Evolutionary conservation across 2,888 invertebrate genomes (phyloP), one percentile per base, ranked within the genome.

Genomic region (Drosophila meridionalis): DNA sequence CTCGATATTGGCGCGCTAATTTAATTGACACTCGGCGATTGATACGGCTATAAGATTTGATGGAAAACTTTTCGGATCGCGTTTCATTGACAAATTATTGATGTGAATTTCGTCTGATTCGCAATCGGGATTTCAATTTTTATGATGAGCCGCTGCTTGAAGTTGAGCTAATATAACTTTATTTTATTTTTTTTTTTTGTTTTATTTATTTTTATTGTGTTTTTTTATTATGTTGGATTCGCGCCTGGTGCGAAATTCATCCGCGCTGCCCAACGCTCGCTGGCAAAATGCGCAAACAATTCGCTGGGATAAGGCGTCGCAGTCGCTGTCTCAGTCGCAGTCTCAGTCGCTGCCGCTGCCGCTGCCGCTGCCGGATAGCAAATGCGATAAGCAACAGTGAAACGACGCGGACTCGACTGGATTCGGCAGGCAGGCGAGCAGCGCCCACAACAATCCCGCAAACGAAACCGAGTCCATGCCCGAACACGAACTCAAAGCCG

Each of bases 231-330:
- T 50, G 1, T 32, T 48, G 48, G 68, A 55, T 8, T 64, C 73
- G 75, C 77, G 82, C 74, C 74, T 74, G 78, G 72, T 80, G 87
- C 82, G 79, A 84, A 82, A 83, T 71, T 79, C 86, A 78, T 82
- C 86, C 88, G 89, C 80, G 82, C 86, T 89, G 89, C 80, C 86
- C 87, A 82, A 88, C 86, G 87, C 81, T 88, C 86, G 80, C 82
- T 73, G 89, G 87, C 87, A 77, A 89, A 88, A 86, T 88, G 87
- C 83, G 89, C 87, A 83, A 87, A 69, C 73, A 86, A 70, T 80
- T 83, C 62, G 80, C 76, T 80, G 75, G 76, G 80, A 82, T 75
- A 72, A 50, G 69, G 45, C 65, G 73, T 47, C 56, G 47, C 56
- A 47, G 34, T 20, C 57, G 20, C 20, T 5, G 38, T 14, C 20